phyloP scores from a whole-genome alignment of 1,140 invertebrate genomes.

The Teleopsis dalmanni region DNA sequence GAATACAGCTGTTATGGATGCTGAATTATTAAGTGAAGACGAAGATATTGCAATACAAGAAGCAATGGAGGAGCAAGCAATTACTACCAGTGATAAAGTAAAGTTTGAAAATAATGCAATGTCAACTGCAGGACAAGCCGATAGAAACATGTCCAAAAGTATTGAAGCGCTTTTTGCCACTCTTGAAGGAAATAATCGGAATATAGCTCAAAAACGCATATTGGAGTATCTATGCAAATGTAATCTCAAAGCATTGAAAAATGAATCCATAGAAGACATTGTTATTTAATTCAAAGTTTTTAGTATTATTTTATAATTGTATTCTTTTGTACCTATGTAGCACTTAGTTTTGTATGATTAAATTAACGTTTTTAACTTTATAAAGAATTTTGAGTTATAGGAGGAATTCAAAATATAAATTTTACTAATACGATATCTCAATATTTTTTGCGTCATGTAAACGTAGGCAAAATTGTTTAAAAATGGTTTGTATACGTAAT shows the following conservation, averaged over 20 bases:
- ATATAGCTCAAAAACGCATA: conserved; percentile 31
- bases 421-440: too few species aligned
- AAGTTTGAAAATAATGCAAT: not conserved
- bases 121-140: not conserved
- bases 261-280: conserved; percentile 33
- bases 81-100: not conserved
- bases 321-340: not conserved
- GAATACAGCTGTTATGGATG: conserved; percentile 9
- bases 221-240: conserved; percentile 34
- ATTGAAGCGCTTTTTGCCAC: conserved; percentile 33
- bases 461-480: too few species aligned
- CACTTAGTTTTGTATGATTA: not conserved
- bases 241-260: conserved; percentile 25
- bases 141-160: conserved; percentile 12
- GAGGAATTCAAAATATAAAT: too few species aligned
- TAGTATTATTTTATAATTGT: too few species aligned
- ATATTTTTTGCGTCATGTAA: too few species aligned
- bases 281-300: too few species aligned
- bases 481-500: too few species aligned
- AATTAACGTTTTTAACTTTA: too few species aligned
- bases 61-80: conserved; percentile 37
- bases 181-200: conserved; percentile 23
- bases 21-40: conserved; percentile 18
- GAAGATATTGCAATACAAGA: conserved; percentile 34
- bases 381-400: too few species aligned